Evolutionary conservation across 2,113 vertebrate genomes (phyloP).

Genomic region (Megaleporinus macrocephalus): DNA sequence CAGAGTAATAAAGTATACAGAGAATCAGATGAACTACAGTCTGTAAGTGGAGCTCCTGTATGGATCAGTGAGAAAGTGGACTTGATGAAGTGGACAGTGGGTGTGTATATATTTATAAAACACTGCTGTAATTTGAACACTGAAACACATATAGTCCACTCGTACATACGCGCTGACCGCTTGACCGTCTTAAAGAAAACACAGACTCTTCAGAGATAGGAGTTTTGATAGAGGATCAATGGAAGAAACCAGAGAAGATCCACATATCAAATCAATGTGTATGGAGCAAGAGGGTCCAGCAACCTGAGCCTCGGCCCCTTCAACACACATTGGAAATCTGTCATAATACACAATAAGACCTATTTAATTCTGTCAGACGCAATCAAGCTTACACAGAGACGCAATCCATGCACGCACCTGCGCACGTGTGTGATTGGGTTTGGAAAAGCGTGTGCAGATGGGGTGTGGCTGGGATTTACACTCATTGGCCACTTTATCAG

Average conservation of each 20-base stretch:
- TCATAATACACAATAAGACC: constrained; percentile 36
- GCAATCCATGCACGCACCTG: constrained; percentile 1
- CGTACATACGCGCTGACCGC: too few relatives aligned
- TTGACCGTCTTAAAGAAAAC: background rate
- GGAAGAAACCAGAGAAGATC: constrained; percentile 24
- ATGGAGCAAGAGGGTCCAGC: constrained; percentile 7
- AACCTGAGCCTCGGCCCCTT: constrained; percentile 28
- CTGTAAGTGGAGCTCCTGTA: too few relatives aligned
- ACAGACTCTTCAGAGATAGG: background rate
- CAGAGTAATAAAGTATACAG: too few relatives aligned
- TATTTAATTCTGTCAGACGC: constrained; percentile 39
- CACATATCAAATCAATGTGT: constrained; percentile 24
- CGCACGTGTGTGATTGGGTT: constrained; percentile 21
- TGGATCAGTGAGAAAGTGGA: too few relatives aligned
- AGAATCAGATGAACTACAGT: too few relatives aligned
- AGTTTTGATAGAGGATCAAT: constrained; percentile 21
- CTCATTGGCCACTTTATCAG: background rate
- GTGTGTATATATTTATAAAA: too few relatives aligned
- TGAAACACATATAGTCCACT: too few relatives aligned
- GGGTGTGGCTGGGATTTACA: background rate
- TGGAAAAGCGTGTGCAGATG: background rate
- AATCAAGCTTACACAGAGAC: background rate
- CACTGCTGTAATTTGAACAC: too few relatives aligned
- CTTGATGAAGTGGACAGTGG: too few relatives aligned
- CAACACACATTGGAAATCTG: constrained; percentile 40